A percentile compares a stretch with the other conserved stretches of the same genome.
Evolutionary conservation across 2,888 invertebrate genomes (phyloP).

Genomic region (Fragum whitleyi): DNA sequence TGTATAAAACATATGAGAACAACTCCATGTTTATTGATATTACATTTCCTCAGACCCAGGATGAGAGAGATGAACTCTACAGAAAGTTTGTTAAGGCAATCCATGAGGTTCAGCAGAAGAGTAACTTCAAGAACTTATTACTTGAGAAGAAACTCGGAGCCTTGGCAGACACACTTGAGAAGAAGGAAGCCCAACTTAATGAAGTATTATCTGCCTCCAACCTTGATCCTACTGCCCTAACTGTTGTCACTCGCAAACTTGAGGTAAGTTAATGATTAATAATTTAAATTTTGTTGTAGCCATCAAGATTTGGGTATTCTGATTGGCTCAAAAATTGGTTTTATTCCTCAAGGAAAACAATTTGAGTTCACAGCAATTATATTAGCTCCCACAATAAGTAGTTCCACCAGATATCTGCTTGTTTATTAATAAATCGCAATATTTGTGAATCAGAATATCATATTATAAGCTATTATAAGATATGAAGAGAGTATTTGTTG

Average conservation of each 20-base stretch:
- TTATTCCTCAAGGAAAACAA: too few relatives aligned
- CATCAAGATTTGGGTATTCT: too few relatives aligned
- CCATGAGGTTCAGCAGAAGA: slow-evolving; percentile 94
- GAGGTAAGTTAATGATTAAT: slow-evolving; percentile 85
- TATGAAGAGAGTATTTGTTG: too few relatives aligned
- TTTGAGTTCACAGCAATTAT: too few relatives aligned
- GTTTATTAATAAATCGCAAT: too few relatives aligned
- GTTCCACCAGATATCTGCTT: too few relatives aligned
- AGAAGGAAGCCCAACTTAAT: slow-evolving; percentile 90
- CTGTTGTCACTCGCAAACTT: slow-evolving; percentile 87
- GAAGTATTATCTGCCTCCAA: slow-evolving; percentile 89
- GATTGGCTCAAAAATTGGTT: too few relatives aligned
- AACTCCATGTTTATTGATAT: too few relatives aligned
- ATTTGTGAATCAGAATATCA: too few relatives aligned
- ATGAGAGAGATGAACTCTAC: slow-evolving; percentile 92
- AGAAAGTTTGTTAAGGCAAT: slow-evolving; percentile 92
- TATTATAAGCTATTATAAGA: too few relatives aligned
- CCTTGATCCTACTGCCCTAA: slow-evolving; percentile 87
- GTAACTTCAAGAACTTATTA: slow-evolving; percentile 92
- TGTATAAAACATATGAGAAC: too few relatives aligned
- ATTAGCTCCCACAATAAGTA: too few relatives aligned
- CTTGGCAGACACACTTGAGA: slow-evolving; percentile 89
- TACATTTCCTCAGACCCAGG: slow-evolving; percentile 87
- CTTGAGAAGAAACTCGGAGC: slow-evolving; percentile 91
- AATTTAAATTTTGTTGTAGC: background rate